phyloP scores from a whole-genome alignment of 2,888 invertebrate species.

The Oligia strigilis region DNA sequence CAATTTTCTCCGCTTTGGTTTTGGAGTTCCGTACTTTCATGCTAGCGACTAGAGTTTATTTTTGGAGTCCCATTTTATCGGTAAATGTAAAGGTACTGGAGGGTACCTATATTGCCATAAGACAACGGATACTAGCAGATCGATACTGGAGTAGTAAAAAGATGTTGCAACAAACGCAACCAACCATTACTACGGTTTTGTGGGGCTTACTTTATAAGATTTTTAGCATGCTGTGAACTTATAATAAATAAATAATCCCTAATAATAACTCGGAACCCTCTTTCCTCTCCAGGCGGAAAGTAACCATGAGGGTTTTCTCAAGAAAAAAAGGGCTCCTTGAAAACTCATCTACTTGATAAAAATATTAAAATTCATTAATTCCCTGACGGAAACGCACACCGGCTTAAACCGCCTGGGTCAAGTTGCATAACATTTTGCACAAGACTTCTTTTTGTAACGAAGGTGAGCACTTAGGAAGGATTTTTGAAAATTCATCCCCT shows the following conservation, averaged over 20 bases:
- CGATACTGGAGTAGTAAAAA: not conserved
- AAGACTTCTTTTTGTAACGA: not conserved
- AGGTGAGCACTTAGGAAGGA: not conserved
- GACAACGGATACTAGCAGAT: not conserved
- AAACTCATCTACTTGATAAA: not conserved
- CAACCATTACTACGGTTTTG: too few species aligned
- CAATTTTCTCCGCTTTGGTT: constrained; percentile 58
- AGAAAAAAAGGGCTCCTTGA: too few species aligned
- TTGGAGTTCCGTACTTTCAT: constrained; percentile 37
- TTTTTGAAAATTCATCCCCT: not conserved
- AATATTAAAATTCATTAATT: not conserved
- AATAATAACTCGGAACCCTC: not conserved
- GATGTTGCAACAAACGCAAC: not conserved
- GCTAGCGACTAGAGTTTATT: not conserved
- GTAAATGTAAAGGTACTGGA: not conserved
- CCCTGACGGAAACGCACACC: not conserved
- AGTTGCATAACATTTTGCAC: not conserved
- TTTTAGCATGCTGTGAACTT: too few species aligned
- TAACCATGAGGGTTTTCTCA: not conserved
- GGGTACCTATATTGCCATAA: not conserved
- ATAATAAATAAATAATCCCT: too few species aligned
- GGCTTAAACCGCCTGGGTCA: not conserved
- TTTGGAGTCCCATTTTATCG: not conserved
- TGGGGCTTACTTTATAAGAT: too few species aligned
- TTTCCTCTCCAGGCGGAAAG: not conserved